These are phyloP conservation scores for Strix uralensis DNA, from an alignment of 2,113 vertebrate genomes.

Conservation along the genomic window DNA sequence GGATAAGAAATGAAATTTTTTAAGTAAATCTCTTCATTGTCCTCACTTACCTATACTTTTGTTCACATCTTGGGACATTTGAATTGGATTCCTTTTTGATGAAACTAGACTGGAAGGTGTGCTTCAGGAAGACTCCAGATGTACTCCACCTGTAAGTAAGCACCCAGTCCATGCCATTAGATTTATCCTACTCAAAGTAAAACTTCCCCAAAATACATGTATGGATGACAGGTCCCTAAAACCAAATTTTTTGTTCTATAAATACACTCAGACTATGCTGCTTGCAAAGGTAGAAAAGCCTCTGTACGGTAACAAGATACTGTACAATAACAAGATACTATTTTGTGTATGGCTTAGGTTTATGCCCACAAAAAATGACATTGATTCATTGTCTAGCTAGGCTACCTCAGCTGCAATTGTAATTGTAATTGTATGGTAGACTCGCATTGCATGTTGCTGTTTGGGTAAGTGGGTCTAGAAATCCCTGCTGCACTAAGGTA, in stretches of 20 bases:
- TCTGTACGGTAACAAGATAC: not conserved
- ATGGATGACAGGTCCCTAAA: not conserved
- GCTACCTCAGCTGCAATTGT: not conserved
- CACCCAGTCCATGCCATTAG: not conserved
- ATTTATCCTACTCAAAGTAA: not conserved
- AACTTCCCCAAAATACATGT: not conserved
- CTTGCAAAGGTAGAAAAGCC: not conserved
- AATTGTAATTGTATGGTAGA: not conserved
- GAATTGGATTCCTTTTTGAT: not conserved
- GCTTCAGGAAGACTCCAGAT: not conserved
- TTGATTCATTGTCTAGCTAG: not conserved
- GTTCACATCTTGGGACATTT: rapidly evolving
- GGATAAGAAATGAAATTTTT: not conserved
- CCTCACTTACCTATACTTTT: not conserved
- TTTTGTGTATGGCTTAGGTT: not conserved
- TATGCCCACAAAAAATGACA: not conserved
- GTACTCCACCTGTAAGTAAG: not conserved
- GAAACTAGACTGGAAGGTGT: not conserved
- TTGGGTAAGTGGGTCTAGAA: not conserved
- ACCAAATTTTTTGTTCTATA: not conserved
- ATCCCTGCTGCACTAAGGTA: not conserved
- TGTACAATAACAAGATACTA: not conserved
- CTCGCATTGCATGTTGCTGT: not conserved
- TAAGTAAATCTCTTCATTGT: not conserved
- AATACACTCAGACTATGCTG: not conserved